Conservation (phyloP, 1,140 invertebrate genomes). For the Bombus vancouverensis region DNA sequence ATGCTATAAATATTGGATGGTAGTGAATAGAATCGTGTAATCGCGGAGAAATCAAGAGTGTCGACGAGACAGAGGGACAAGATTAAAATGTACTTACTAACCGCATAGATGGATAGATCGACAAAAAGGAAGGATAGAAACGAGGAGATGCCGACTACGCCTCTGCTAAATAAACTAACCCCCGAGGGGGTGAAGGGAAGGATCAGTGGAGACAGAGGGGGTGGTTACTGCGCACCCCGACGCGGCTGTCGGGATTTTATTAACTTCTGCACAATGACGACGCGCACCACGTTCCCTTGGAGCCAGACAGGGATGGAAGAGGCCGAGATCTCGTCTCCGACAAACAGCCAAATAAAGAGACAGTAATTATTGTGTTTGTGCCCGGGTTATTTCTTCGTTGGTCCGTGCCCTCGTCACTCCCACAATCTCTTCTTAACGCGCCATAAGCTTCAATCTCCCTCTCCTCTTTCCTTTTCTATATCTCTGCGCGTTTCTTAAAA, state of each 20-base stretch:
- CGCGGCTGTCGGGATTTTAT: conserved; percentile 80
- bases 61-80: conserved; percentile 17
- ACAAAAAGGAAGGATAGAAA: conserved; percentile 56
- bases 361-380: conserved; percentile 82
- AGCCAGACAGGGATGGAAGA: conserved; percentile 60
- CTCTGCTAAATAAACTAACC: conserved; percentile 82
- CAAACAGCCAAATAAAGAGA: conserved; percentile 82
- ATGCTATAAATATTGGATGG: background rate
- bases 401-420: conserved; percentile 55
- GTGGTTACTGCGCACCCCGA: conserved; percentile 66
- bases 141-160: conserved; percentile 73
- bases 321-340: conserved; percentile 68
- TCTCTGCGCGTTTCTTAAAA: conserved; percentile 43
- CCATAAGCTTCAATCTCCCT: background rate
- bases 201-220: conserved; percentile 45
- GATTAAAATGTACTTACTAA: conserved; percentile 44
- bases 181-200: conserved; percentile 43
- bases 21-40: background rate
- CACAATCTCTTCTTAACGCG: conserved; percentile 30
- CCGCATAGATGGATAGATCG: conserved; percentile 56
- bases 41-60: background rate
- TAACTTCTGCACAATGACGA: conserved; percentile 80
- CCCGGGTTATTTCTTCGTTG: conserved; percentile 73
- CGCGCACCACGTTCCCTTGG: conserved; percentile 64
- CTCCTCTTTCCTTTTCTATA: background rate